Conservation (phyloP, 2,888 invertebrate species). For the Trichopria drosophilae region DNA sequence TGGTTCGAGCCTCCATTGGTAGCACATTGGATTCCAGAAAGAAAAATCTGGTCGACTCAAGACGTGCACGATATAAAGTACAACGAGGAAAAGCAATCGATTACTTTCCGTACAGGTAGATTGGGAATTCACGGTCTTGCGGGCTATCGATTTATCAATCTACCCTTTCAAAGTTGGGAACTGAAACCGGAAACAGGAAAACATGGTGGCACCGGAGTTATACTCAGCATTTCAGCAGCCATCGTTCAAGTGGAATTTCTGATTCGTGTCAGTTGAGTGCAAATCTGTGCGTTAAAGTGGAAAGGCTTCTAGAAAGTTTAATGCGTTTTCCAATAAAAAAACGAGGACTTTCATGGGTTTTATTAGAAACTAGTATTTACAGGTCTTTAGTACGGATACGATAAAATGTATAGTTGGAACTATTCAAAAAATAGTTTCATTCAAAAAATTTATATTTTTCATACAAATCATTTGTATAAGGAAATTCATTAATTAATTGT, state of each 20-base stretch:
- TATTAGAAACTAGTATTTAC: too few relatives aligned
- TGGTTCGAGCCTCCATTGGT: slow-evolving; percentile 81
- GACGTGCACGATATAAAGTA: slow-evolving; percentile 79
- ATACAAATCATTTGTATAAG: too few relatives aligned
- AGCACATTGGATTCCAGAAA: slow-evolving; percentile 70
- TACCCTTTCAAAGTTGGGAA: slow-evolving; percentile 88
- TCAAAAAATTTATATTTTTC: too few relatives aligned
- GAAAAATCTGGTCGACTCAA: slow-evolving; percentile 68
- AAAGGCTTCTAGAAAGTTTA: too few relatives aligned
- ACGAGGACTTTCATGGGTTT: too few relatives aligned
- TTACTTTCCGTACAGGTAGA: slow-evolving; percentile 76
- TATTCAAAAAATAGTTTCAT: background rate
- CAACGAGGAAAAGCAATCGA: slow-evolving; percentile 79
- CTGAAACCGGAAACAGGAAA: slow-evolving; percentile 68
- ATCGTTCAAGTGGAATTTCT: slow-evolving; percentile 64
- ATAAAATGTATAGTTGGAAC: too few relatives aligned
- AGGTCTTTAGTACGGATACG: too few relatives aligned
- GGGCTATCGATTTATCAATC: slow-evolving; percentile 72
- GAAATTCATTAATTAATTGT: too few relatives aligned
- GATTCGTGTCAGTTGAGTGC: slow-evolving; percentile 56
- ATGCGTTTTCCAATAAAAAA: too few relatives aligned
- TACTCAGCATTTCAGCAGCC: slow-evolving; percentile 63
- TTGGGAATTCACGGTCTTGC: slow-evolving; percentile 70
- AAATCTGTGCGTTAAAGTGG: too few relatives aligned
- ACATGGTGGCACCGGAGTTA: slow-evolving; percentile 49